phyloP scores from a whole-genome alignment of 2,888 invertebrate genomes.

The Diarsia mendica region DNA sequence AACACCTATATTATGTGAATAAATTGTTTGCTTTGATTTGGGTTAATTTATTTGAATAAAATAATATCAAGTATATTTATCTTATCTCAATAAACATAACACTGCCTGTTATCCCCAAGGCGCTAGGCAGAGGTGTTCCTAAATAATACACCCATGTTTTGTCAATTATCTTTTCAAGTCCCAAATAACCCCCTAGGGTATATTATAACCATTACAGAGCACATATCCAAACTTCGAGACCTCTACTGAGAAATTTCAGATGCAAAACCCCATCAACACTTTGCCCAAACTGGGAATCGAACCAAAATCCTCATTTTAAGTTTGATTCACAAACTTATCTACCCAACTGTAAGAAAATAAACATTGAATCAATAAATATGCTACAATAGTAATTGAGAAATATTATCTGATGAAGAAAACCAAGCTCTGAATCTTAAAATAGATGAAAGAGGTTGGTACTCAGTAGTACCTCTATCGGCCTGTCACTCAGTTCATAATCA shows the following conservation, averaged over 20 bases:
- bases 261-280: too few species aligned
- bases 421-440: not conserved
- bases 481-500: not conserved
- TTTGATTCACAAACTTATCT: not conserved
- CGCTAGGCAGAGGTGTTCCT: too few species aligned
- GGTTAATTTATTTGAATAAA: not conserved
- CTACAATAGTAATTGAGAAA: not conserved
- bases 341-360: not conserved
- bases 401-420: not conserved
- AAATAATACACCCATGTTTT: too few species aligned
- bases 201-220: too few species aligned
- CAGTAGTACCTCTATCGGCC: not conserved
- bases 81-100: not conserved
- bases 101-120: too few species aligned
- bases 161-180: too few species aligned
- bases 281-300: too few species aligned
- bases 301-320: not conserved
- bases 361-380: not conserved
- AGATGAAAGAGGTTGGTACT: not conserved
- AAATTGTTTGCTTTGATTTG: too few species aligned
- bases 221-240: too few species aligned
- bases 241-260: too few species aligned
- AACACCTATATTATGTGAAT: too few species aligned
- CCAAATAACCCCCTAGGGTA: too few species aligned
- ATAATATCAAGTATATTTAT: not conserved